Percentiles rank a stretch among this genome's conserved stretches.
These are phyloP conservation scores for Crotophaga sulcirostris DNA, from an alignment of 2,113 vertebrate genomes.

Conservation along the genomic window DNA sequence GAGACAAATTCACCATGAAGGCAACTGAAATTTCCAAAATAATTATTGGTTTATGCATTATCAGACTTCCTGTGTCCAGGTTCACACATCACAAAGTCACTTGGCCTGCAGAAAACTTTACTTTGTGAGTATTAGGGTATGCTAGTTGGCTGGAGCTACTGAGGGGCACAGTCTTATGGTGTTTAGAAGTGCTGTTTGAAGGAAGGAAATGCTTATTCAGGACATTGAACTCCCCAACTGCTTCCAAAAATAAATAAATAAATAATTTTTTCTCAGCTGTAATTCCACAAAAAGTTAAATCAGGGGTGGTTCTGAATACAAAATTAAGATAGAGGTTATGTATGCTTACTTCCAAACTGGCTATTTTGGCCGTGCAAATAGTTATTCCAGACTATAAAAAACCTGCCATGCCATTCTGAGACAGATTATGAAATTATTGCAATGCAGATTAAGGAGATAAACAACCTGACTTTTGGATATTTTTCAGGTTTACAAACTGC, in stretches of 20 bases:
- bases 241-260: background rate
- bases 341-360: background rate
- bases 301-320: background rate
- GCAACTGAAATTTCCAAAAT: background rate
- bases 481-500: background rate
- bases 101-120: background rate
- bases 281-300: background rate
- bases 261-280: background rate
- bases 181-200: background rate
- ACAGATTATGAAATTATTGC: background rate
- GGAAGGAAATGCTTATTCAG: background rate
- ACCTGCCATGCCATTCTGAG: background rate
- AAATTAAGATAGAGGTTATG: background rate
- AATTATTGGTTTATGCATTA: background rate
- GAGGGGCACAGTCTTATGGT: background rate
- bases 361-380: background rate
- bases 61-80: background rate
- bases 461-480: background rate
- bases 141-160: background rate
- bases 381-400: background rate
- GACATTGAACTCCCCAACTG: background rate
- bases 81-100: background rate
- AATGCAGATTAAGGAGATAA: background rate
- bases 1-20: background rate
- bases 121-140: rapidly evolving